phyloP scores from a whole-genome alignment of 2,113 vertebrate genomes.

The Phylloscopus trochilus region DNA sequence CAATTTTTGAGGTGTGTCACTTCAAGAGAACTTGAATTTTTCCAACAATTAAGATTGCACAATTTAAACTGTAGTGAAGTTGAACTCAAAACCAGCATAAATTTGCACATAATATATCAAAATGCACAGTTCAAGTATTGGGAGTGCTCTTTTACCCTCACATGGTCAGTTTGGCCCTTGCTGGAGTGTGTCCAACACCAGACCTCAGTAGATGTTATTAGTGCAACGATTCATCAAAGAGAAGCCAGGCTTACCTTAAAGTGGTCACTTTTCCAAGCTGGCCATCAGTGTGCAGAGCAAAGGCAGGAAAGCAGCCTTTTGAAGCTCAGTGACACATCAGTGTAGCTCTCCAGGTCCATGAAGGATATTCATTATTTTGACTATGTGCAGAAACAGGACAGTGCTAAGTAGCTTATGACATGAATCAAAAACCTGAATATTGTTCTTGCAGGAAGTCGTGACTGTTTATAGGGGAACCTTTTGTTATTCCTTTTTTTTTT shows the following conservation, averaged over 20 bases:
- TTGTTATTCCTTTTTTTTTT: neutral
- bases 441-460: neutral
- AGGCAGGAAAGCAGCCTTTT: neutral
- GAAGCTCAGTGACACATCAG: neutral
- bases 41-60: neutral
- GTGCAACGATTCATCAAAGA: neutral
- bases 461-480: neutral
- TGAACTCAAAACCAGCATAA: neutral
- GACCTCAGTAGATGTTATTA: neutral
- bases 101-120: neutral
- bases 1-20: neutral
- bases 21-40: neutral
- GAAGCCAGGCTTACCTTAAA: neutral
- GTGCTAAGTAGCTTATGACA: neutral
- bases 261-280: neutral
- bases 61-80: neutral
- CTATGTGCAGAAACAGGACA: neutral
- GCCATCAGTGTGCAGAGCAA: neutral
- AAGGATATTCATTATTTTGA: neutral
- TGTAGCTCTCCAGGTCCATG: neutral
- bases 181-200: neutral
- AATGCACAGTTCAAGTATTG: neutral
- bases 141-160: neutral
- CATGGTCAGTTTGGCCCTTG: neutral
- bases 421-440: neutral